phyloP scores from a whole-genome alignment of 30 jellyfish, hydroid and myxozoan genomes.

The Chrysaora quinquecirrha region DNA sequence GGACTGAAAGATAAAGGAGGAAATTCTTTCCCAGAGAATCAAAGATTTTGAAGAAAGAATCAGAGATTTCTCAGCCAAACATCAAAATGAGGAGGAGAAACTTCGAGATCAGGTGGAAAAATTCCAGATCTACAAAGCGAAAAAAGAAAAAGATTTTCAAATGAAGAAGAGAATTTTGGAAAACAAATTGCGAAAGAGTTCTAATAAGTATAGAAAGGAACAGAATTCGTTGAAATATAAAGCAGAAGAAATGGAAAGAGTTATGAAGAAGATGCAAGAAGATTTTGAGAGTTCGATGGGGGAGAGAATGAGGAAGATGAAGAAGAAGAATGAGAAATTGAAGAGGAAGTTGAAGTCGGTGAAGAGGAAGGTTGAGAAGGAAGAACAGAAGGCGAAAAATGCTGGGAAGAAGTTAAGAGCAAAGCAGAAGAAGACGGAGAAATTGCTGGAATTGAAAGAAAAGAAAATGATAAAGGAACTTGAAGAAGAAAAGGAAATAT shows the following conservation, averaged over 20 bases:
- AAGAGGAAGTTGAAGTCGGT: slow-evolving; percentile 2
- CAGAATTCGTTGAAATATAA: not conserved
- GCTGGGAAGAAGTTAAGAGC: not conserved
- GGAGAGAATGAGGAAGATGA: slow-evolving; percentile 10
- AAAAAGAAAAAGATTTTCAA: slow-evolving; percentile 5
- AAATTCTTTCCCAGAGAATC: not conserved
- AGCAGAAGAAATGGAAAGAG: slow-evolving; percentile 33
- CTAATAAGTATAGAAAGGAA: slow-evolving; percentile 28
- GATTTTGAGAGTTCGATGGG: slow-evolving; percentile 23
- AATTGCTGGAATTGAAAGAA: not conserved
- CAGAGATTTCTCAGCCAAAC: slow-evolving; percentile 9
- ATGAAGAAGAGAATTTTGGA: slow-evolving; percentile 25
- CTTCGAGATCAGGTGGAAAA: slow-evolving; percentile 13
- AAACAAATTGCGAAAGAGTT: slow-evolving; percentile 43
- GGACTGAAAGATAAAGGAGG: slow-evolving; percentile 26
- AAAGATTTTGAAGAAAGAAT: slow-evolving; percentile 2
- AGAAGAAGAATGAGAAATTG: slow-evolving; percentile 23
- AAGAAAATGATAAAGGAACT: slow-evolving; percentile 6
- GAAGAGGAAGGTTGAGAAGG: slow-evolving; percentile 13
- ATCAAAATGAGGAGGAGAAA: slow-evolving; percentile 7
- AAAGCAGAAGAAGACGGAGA: not conserved
- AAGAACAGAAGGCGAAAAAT: slow-evolving; percentile 13
- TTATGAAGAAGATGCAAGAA: slow-evolving; percentile 2
- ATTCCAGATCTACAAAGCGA: slow-evolving; percentile 4
- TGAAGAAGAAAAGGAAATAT: slow-evolving; percentile 15